Evolutionary conservation across 2,888 invertebrate species (phyloP), one percentile per base, ranked within the genome.

Genomic region (Cylloceria caligata): DNA sequence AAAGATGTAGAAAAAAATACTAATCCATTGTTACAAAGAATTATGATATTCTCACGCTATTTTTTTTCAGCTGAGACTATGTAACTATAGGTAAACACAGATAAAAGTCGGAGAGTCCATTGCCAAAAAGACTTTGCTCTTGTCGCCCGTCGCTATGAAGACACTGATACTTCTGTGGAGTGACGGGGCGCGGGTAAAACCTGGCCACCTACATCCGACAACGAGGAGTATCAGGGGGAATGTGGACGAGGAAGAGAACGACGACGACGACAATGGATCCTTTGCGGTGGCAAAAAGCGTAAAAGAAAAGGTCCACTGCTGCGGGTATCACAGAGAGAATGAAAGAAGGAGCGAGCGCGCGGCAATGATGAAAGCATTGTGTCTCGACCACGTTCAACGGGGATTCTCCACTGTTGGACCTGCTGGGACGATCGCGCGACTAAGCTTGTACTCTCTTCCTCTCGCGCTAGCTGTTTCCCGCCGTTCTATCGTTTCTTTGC

Each of bases 291-390:
- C 74, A 86, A 88, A 92, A 90, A 90, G 88, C 86, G 88, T 87
- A 90, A 91, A 90, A 89, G 87, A 88, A 89, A 88, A 84, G 86
- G 75, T 72, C 79, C 81, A 78, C 84, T 82, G 85, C 85, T 85
- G 86, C 88, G 83, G 85, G 87, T 84, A 85, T 86, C 87, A 86
- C 86, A 81, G 85, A 86, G 81, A 83, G 87, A 88, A 89, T 89
- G 88, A 90, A 91, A 91, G 91, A 90, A 90, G 90, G 88, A 89
- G 84, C 72, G 67, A 74, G 75, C 76, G 80, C 69, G 91, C 92
- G 92, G 92, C 92, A 90, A 92, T 91, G 92, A 92, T 92, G 91
- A 92, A 92, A 92, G 92, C 92, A 92, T 92, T 92, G 92, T 92
- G 90, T 57, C 90, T 89, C 87, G 88, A 87, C 90, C 88, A 88